phyloP scores from a whole-genome alignment of 2,113 vertebrate species.

The Propithecus coquereli region DNA sequence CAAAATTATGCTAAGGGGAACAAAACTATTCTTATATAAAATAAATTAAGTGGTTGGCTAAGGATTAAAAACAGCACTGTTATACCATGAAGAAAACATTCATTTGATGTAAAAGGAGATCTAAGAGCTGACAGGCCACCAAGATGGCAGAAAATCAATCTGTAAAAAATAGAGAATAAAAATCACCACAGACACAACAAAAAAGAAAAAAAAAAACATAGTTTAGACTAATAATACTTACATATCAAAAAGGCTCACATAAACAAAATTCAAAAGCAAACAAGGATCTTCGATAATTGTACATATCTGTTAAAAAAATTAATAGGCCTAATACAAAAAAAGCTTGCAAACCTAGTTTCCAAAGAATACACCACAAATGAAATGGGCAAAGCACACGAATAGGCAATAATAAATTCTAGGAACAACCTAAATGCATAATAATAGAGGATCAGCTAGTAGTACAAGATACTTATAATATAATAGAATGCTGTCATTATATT shows the following conservation, averaged over 20 bases:
- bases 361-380: background rate
- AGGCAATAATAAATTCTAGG: background rate
- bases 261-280: slow-evolving; percentile 27
- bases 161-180: background rate
- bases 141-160: background rate
- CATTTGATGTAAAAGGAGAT: background rate
- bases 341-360: background rate
- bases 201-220: background rate
- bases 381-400: slow-evolving; percentile 8
- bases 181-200: background rate
- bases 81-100: background rate
- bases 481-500: background rate
- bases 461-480: background rate
- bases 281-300: background rate
- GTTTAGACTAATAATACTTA: background rate
- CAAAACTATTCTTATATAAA: background rate
- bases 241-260: background rate
- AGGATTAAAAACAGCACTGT: background rate
- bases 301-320: background rate
- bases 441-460: background rate
- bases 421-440: background rate
- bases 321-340: background rate
- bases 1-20: background rate
- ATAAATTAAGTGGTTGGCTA: background rate
- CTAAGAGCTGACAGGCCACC: background rate